phyloP scores from a whole-genome alignment of 2,113 vertebrate genomes.

The Alaudala cheleensis region DNA sequence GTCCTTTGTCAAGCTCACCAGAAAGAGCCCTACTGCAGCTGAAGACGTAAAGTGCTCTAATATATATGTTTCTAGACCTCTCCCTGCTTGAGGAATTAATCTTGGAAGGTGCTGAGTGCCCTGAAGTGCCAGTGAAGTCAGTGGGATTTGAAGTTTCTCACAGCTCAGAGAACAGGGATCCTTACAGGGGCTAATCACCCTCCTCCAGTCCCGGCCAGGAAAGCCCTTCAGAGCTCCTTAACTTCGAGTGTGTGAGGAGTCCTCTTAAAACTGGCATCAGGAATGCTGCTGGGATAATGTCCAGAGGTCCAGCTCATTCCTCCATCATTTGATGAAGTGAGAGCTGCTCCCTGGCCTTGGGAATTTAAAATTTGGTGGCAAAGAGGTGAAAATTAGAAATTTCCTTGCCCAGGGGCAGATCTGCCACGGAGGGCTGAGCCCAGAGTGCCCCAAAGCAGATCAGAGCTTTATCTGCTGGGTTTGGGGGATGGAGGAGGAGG shows the following conservation, averaged over 20 bases:
- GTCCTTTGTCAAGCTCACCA: slow-evolving; percentile 73
- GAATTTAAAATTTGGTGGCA: not conserved
- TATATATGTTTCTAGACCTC: slow-evolving; percentile 69
- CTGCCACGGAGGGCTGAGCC: not conserved
- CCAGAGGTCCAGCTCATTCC: not conserved
- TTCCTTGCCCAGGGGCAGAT: not conserved
- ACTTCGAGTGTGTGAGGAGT: not conserved
- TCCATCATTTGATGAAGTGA: not conserved
- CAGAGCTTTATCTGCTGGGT: not conserved
- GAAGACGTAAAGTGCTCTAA: slow-evolving; percentile 63
- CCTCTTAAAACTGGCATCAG: not conserved
- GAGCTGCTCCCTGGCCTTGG: not conserved
- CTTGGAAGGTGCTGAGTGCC: slow-evolving; percentile 62
- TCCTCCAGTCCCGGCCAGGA: not conserved
- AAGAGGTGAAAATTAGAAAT: not conserved
- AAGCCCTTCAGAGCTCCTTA: slow-evolving; percentile 33
- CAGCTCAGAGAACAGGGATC: not conserved
- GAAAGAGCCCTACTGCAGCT: slow-evolving; percentile 70
- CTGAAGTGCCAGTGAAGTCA: slow-evolving; percentile 57
- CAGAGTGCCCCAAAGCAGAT: not conserved
- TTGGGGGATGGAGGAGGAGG: not conserved
- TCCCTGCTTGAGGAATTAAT: slow-evolving; percentile 54
- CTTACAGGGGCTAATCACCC: slow-evolving; percentile 3
- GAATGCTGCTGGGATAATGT: not conserved
- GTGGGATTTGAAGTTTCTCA: slow-evolving; percentile 40